These are phyloP conservation scores for Micrastur ruficollis DNA, from an alignment of 2,797 vertebrate species.

Conservation along the genomic window DNA sequence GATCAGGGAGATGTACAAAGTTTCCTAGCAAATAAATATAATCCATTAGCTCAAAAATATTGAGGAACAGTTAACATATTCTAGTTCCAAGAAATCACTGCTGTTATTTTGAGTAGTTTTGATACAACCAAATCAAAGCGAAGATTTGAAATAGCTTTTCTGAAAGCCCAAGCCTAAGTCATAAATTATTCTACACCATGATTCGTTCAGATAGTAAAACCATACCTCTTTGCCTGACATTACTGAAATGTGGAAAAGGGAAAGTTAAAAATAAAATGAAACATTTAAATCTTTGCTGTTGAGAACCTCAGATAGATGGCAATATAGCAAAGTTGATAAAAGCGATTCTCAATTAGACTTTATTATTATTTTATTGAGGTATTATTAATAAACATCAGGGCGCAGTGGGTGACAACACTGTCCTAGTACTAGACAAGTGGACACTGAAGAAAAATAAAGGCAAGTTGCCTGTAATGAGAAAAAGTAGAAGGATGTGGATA, in stretches of 20 bases:
- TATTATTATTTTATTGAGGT: conserved; percentile 63
- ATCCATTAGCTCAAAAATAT: conserved; percentile 32
- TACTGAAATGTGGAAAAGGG: conserved; percentile 75
- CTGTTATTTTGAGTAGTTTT: conserved; percentile 78
- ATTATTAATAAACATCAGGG: conserved; percentile 67
- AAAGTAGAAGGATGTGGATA: not conserved
- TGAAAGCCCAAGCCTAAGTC: conserved; percentile 76
- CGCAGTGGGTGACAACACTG: conserved; percentile 24
- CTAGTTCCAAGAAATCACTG: conserved; percentile 69
- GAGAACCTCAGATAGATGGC: conserved; percentile 71
- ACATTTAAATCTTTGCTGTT: conserved; percentile 75
- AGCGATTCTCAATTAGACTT: conserved; percentile 72
- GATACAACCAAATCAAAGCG: conserved; percentile 77
- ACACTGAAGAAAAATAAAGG: conserved; percentile 25
- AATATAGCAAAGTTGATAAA: conserved; percentile 72
- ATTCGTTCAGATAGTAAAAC: conserved; percentile 77
- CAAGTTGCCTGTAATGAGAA: not conserved
- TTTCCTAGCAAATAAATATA: conserved; percentile 55
- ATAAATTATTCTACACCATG: conserved; percentile 80
- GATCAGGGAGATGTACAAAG: conserved; percentile 37
- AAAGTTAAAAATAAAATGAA: conserved; percentile 81
- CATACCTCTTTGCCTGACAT: conserved; percentile 77
- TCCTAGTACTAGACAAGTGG: conserved; percentile 9
- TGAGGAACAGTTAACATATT: conserved; percentile 60
- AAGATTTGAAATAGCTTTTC: conserved; percentile 81